These are phyloP conservation scores for Charanyca ferruginea DNA, from an alignment of 2,888 invertebrate species.

Conservation along the genomic window DNA sequence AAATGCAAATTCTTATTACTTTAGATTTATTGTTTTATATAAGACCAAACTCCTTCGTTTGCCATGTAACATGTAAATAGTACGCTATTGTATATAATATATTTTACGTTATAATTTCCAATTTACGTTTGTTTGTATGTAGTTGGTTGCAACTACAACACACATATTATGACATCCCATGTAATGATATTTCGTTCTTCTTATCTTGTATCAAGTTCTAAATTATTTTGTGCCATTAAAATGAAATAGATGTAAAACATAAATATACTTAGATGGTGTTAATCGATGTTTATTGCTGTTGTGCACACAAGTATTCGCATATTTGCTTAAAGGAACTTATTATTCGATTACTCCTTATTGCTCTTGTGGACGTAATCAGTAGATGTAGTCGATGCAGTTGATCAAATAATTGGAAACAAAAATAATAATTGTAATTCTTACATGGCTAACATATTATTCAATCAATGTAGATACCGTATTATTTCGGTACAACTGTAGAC, in stretches of 20 bases:
- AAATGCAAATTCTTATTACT: slow-evolving; percentile 72
- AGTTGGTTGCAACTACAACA: slow-evolving; percentile 57
- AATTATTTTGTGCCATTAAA: slow-evolving; percentile 82
- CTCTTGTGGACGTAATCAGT: slow-evolving; percentile 51
- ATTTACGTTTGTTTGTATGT: slow-evolving; percentile 64
- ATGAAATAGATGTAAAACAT: slow-evolving; percentile 68
- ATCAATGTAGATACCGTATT: slow-evolving; percentile 71
- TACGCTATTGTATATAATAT: slow-evolving; percentile 74
- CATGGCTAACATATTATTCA: slow-evolving; percentile 53
- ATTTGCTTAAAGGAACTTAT: not conserved
- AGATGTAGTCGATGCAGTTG: slow-evolving; percentile 24
- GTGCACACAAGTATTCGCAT: slow-evolving; percentile 18
- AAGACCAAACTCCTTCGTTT: slow-evolving; percentile 85
- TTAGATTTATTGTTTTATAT: slow-evolving; percentile 64
- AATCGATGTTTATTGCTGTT: slow-evolving; percentile 44
- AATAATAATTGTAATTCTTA: slow-evolving; percentile 39
- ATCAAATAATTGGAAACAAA: slow-evolving; percentile 50
- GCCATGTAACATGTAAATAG: slow-evolving; percentile 87
- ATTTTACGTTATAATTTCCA: slow-evolving; percentile 65
- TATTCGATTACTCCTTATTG: slow-evolving; percentile 26
- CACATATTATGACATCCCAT: slow-evolving; percentile 54
- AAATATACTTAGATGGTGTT: slow-evolving; percentile 37
- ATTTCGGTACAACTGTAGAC: slow-evolving; percentile 71
- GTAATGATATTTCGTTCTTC: slow-evolving; percentile 63
- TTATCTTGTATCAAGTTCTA: slow-evolving; percentile 71